A percentile compares a stretch with the other conserved stretches of the same genome.
Evolutionary conservation across 2,888 invertebrate species (phyloP).

Genomic region (Linyphia triangularis): DNA sequence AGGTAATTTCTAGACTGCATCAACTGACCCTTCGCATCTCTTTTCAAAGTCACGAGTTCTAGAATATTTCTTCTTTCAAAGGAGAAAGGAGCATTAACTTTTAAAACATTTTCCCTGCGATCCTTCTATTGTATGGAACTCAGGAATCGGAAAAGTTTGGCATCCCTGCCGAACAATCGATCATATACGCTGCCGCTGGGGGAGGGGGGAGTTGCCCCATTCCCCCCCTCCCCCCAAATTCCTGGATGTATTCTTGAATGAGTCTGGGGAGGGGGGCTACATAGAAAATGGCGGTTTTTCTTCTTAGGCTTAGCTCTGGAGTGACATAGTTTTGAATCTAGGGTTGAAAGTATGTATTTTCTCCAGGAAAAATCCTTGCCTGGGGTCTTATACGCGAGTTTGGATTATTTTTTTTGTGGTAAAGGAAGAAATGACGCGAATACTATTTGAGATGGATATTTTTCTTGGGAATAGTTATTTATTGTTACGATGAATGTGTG

Average conservation of each 20-base stretch:
- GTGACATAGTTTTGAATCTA: not conserved
- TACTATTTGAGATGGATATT: no score
- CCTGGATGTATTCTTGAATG: slow-evolving; percentile 39
- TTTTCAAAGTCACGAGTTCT: slow-evolving; percentile 10
- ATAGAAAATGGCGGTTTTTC: slow-evolving; percentile 29
- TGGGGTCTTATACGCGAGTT: no score
- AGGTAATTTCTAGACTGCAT: not conserved
- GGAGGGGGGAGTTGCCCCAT: not conserved
- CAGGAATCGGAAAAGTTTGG: slow-evolving; percentile 63
- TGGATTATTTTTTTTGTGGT: no score
- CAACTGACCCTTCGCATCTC: not conserved
- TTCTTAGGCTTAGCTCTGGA: not conserved
- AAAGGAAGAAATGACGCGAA: no score
- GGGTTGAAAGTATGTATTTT: not conserved
- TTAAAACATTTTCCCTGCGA: slow-evolving; percentile 36
- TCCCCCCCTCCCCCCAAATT: slow-evolving; percentile 10
- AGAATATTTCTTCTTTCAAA: not conserved
- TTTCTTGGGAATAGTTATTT: no score
- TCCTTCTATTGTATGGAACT: slow-evolving; percentile 43
- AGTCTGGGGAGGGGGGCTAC: slow-evolving; percentile 20
- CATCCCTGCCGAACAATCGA: slow-evolving; percentile 51
- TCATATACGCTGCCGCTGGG: slow-evolving; percentile 44
- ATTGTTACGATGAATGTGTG: no score
- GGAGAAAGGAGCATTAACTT: slow-evolving; percentile 54
- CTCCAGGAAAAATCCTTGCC: not conserved